These are phyloP conservation scores for Drosophila hydei DNA, from an alignment of 1,140 invertebrate species.

Conservation along the genomic window DNA sequence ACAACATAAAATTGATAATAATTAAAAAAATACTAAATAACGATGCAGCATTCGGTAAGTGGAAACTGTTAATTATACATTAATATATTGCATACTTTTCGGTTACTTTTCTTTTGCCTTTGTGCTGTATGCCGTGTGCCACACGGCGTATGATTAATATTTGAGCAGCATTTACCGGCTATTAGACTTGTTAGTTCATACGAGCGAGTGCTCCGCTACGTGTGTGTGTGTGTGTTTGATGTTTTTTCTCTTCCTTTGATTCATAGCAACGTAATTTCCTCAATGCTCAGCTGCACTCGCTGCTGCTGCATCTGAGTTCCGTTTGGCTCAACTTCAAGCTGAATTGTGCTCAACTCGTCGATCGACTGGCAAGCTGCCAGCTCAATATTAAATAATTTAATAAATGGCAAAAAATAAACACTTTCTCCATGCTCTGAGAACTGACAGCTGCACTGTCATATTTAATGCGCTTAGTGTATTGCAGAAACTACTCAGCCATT, in stretches of 20 bases:
- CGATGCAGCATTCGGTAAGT: conserved; percentile 52
- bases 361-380: too few relatives aligned
- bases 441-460: background rate
- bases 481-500: background rate
- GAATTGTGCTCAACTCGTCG: too few relatives aligned
- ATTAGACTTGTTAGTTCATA: background rate
- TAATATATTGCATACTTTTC: background rate
- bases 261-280: background rate
- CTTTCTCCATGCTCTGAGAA: background rate
- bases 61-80: conserved; percentile 19
- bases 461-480: conserved; percentile 1
- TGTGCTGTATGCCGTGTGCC: background rate
- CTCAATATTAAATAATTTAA: too few relatives aligned
- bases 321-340: too few relatives aligned
- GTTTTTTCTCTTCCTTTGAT: background rate
- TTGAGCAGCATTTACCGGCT: background rate
- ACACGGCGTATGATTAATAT: conserved; percentile 17
- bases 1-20: background rate
- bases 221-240: background rate
- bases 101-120: conserved; percentile 2
- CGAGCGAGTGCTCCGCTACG: too few relatives aligned
- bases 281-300: background rate
- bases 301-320: too few relatives aligned
- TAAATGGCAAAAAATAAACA: too few relatives aligned
- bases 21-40: conserved; percentile 10